Percentiles rank a stretch among this genome's conserved stretches.
phyloP scores from a whole-genome alignment of 2,113 vertebrate species.

The Okapia johnstoni region DNA sequence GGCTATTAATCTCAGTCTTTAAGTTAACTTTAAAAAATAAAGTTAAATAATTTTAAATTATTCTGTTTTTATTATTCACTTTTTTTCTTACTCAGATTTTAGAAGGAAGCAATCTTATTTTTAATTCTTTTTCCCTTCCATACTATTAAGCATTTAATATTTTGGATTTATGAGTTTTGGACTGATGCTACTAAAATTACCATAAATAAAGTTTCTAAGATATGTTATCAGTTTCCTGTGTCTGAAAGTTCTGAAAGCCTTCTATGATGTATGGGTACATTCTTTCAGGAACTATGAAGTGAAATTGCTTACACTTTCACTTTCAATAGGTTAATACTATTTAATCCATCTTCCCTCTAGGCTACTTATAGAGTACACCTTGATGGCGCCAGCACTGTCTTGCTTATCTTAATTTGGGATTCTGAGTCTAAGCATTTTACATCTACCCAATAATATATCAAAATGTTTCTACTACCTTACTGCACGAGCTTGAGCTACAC shows the following conservation, averaged over 20 bases:
- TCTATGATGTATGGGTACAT: constrained; percentile 57
- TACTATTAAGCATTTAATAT: constrained; percentile 21
- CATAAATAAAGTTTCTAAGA: constrained; percentile 60
- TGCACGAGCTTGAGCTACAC: constrained; percentile 29
- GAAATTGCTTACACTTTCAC: constrained; percentile 70
- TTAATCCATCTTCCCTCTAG: constrained; percentile 73
- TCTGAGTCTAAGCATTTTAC: constrained; percentile 66
- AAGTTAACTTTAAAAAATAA: not conserved
- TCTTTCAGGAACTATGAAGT: constrained; percentile 60
- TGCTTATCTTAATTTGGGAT: constrained; percentile 72
- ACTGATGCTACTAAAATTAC: constrained; percentile 60
- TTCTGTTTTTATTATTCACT: constrained; percentile 15
- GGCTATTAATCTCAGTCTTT: not conserved
- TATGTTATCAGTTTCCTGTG: constrained; percentile 65
- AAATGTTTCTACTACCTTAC: constrained; percentile 48
- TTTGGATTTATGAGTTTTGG: constrained; percentile 51
- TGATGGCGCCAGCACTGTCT: constrained; percentile 66
- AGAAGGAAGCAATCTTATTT: constrained; percentile 52
- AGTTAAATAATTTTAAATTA: constrained; percentile 13
- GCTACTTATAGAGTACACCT: constrained; percentile 59
- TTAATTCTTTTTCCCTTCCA: not conserved
- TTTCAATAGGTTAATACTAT: constrained; percentile 72
- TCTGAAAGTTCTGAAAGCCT: constrained; percentile 57
- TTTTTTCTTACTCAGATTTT: constrained; percentile 22
- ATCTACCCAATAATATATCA: constrained; percentile 60